Percentiles rank a stretch among this genome's conserved stretches.
These are phyloP conservation scores for Coracopsis vasa DNA, from an alignment of 2,113 vertebrate genomes.

Conservation along the genomic window DNA sequence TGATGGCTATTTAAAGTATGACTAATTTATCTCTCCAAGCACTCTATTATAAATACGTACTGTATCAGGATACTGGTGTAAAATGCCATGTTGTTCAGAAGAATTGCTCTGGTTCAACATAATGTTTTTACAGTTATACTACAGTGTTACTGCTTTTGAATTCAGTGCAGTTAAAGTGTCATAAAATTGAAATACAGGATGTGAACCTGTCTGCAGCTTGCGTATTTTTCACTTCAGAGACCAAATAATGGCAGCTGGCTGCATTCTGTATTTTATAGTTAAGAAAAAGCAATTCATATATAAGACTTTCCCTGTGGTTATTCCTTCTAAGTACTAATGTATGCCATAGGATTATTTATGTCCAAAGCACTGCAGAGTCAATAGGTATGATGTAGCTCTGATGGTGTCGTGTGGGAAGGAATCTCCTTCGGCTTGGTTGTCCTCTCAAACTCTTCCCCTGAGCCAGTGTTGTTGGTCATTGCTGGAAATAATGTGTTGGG, in stretches of 20 bases:
- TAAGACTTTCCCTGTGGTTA: not conserved
- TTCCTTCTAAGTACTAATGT: not conserved
- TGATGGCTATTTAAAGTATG: conserved; percentile 34
- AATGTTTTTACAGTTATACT: not conserved
- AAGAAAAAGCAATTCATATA: not conserved
- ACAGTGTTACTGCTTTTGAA: not conserved
- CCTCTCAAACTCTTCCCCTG: not conserved
- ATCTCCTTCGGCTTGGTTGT: not conserved
- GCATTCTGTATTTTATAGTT: not conserved
- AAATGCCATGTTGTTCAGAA: not conserved
- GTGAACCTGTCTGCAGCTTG: not conserved
- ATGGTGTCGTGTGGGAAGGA: not conserved
- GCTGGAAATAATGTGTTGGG: not conserved
- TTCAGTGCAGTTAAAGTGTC: not conserved
- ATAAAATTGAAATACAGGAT: conserved; percentile 2
- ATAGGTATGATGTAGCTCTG: not conserved
- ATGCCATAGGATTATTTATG: rapidly evolving
- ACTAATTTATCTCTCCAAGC: conserved; percentile 15
- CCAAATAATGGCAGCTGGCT: not conserved
- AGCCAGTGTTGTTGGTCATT: not conserved
- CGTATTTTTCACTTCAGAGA: not conserved
- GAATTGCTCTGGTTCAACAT: not conserved
- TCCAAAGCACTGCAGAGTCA: not conserved
- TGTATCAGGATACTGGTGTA: not conserved
- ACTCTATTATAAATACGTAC: not conserved